These are phyloP conservation scores for Nematolebias whitei DNA, from an alignment of 2,113 vertebrate species.

Conservation along the genomic window DNA sequence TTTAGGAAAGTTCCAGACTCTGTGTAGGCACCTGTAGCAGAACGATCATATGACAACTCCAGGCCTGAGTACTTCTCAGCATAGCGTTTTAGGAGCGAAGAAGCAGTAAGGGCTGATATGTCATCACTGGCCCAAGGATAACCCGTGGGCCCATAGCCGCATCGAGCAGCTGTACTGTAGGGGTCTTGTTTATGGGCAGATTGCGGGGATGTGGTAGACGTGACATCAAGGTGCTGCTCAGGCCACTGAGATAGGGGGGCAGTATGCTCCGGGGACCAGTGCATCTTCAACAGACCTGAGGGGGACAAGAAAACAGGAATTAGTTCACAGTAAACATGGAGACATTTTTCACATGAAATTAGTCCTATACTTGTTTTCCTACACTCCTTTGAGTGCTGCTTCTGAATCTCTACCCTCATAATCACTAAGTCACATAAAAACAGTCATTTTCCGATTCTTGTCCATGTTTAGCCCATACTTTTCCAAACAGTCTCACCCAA, in stretches of 20 bases:
- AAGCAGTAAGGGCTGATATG: conserved; percentile 93
- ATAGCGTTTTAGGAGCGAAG: conserved; percentile 94
- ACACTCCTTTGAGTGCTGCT: not conserved
- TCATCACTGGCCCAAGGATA: conserved; percentile 96
- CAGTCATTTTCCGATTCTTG: conserved; percentile 43
- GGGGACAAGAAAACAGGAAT: conserved; percentile 19
- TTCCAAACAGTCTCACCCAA: conserved; percentile 33
- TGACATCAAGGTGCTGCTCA: conserved; percentile 96
- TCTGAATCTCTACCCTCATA: conserved; percentile 25
- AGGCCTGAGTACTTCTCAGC: conserved; percentile 94
- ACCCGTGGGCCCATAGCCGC: conserved; percentile 82
- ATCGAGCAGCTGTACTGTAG: conserved; percentile 82
- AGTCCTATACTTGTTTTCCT: not conserved
- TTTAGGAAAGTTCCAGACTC: conserved; percentile 86
- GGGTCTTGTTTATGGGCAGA: conserved; percentile 89
- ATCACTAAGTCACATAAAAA: conserved; percentile 25
- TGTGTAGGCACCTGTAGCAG: conserved; percentile 64
- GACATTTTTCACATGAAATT: not conserved
- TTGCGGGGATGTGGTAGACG: conserved; percentile 91
- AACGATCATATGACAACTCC: conserved; percentile 87
- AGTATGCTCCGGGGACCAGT: conserved; percentile 97
- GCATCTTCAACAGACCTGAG: conserved; percentile 91
- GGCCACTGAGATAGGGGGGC: conserved; percentile 96
- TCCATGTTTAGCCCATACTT: conserved; percentile 35
- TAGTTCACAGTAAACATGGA: conserved; percentile 3